A percentile compares a stretch with the other conserved stretches of the same genome.
Conservation (phyloP, 2,797 vertebrate species). For the Adelosebastes latens region DNA sequence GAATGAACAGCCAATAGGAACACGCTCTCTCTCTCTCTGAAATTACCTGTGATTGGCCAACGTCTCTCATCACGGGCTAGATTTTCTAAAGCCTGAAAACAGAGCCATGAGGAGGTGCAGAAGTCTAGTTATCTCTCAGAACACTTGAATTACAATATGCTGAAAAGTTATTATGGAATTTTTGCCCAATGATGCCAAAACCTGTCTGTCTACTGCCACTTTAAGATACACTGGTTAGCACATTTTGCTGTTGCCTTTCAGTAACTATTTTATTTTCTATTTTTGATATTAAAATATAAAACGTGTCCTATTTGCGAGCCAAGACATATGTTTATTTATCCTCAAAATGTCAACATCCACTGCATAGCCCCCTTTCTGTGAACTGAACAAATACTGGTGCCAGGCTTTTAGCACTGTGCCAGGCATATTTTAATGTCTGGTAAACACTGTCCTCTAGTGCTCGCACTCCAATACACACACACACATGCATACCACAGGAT, state of each 20-base stretch:
- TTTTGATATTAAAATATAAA: constrained; percentile 6
- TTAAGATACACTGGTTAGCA: neutral
- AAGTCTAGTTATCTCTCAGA: no score
- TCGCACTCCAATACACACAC: constrained; percentile 13
- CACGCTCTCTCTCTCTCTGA: no score
- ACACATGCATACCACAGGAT: neutral
- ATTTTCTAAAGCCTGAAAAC: no score
- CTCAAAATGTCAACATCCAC: constrained; percentile 63
- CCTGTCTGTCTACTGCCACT: no score
- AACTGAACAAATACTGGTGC: constrained; percentile 51
- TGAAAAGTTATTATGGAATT: no score
- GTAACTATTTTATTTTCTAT: neutral
- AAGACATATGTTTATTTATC: constrained; percentile 57
- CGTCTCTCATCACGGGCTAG: no score
- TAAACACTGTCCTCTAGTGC: constrained; percentile 78
- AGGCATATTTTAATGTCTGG: constrained; percentile 55
- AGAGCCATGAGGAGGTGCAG: no score
- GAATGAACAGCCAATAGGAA: no score
- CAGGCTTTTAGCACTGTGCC: constrained; percentile 35
- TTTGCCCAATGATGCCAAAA: no score
- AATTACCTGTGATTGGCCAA: no score
- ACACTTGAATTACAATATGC: no score
- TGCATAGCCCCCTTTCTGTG: constrained; percentile 38
- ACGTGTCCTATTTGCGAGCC: constrained; percentile 25
- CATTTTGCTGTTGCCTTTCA: neutral